Evolutionary conservation across 1,140 invertebrate species (phyloP), one percentile per base, ranked within the genome.

Genomic region (Nomia melanderi): DNA sequence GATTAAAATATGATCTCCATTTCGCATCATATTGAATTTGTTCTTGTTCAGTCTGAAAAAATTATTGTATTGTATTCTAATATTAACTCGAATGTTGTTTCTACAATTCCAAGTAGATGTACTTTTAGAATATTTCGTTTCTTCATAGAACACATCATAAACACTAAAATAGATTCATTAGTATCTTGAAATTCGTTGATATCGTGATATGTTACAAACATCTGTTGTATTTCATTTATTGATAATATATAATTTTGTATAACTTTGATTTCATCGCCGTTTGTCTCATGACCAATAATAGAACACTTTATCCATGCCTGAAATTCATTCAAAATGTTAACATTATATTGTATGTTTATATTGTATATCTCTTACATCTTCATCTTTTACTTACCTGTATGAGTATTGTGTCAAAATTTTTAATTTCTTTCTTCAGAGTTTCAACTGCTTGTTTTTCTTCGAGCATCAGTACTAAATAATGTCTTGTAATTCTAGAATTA

Each of bases 221-320:
- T 80, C 64, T 89, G 64, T 59, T 78, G 77, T 12, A 92, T 82
- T 57, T 91, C 89, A 17, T 77, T 76, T 1, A 90, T 60, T 39
- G 82, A 72, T 6, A 79, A 25, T 25, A 92, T 69, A 29, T 87
- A 91, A 77, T 86, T 79, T 66, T 87, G 89, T 25, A 92, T 72
- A 57, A 77, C 72, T 50, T 78, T 84, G 12, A 84, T 81, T 29
- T 91, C 86, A 29, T 74, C 56, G 14, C 80, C 78, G 20, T 83
- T 81, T n/a, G 66, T 47, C 33, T 88, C 81, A 39, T 78, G 71
- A 20, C 80, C 81, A 47, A 91, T 78, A n/a, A 92, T 83, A 66
- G 82, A 90, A 54, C 90, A 89, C 74, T 91, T 90, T 60, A 92
- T 74, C 91, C 91, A 92, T 36, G 87, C 88, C 89, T 92, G 41